Evolutionary conservation across 2,797 vertebrate species (phyloP).

Genomic region (Acrossocheilus fasciatus): DNA sequence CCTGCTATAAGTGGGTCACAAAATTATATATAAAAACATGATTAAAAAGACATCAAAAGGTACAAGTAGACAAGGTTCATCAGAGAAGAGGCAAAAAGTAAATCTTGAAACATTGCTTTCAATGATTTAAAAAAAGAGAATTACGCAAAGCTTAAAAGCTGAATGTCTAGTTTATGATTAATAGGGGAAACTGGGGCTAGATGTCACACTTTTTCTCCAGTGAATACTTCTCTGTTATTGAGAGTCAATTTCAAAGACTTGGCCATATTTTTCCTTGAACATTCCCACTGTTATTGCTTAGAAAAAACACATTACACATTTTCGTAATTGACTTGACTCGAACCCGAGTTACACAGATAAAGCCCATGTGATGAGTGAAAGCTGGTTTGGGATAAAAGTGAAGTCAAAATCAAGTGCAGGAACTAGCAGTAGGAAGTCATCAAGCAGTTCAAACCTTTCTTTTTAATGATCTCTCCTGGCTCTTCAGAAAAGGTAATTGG

Average conservation of each 20-base stretch:
- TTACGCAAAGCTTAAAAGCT: background rate
- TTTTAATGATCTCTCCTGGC: slow-evolving; percentile 65
- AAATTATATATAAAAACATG: background rate
- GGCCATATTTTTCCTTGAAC: background rate
- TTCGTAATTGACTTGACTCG: background rate
- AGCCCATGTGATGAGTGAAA: background rate
- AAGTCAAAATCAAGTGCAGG: slow-evolving; percentile 60
- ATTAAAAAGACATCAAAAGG: slow-evolving; percentile 16
- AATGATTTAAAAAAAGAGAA: background rate
- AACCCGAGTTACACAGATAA: background rate
- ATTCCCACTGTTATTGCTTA: background rate
- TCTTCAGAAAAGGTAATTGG: slow-evolving; percentile 70
- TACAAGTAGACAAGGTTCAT: background rate
- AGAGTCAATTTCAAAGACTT: background rate
- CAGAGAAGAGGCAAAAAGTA: background rate
- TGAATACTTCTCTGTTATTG: background rate
- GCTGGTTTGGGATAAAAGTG: slow-evolving; percentile 59
- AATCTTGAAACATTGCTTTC: background rate
- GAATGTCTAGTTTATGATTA: slow-evolving; percentile 5
- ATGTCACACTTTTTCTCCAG: background rate
- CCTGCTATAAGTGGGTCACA: background rate
- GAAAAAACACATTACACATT: background rate
- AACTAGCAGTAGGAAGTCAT: slow-evolving; percentile 54
- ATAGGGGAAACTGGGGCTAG: background rate
- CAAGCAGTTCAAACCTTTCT: slow-evolving; percentile 52